Percentiles rank a stretch among this genome's conserved stretches.
Evolutionary conservation across 2,113 vertebrate species (phyloP).

Genomic region (Zootoca vivipara): DNA sequence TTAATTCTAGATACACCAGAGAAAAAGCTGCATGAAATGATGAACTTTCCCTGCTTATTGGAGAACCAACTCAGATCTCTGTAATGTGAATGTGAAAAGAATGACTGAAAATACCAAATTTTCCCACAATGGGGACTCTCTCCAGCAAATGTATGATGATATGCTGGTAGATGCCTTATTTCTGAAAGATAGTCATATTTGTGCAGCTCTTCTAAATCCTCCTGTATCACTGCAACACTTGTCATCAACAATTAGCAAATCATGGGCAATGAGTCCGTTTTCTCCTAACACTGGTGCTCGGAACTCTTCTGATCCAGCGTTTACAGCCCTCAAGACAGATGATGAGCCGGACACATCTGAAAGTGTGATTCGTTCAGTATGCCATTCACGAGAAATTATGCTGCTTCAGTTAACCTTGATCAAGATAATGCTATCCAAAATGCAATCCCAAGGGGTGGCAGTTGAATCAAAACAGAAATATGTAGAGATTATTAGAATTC

Average conservation of each 20-base stretch:
- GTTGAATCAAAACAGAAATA: conserved; percentile 57
- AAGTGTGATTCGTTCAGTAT: conserved; percentile 5
- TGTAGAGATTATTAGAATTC: conserved; percentile 60
- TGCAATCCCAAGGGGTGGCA: conserved; percentile 49
- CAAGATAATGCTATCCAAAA: conserved; percentile 67
- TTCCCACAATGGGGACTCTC: conserved; percentile 60
- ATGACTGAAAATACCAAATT: background rate
- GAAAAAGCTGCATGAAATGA: background rate
- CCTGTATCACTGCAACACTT: conserved; percentile 13
- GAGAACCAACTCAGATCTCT: background rate
- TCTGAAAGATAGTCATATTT: conserved; percentile 52
- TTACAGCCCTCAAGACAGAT: background rate
- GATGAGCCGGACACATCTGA: conserved; percentile 24
- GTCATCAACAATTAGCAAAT: background rate
- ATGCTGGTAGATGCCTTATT: conserved; percentile 68
- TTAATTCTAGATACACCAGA: conserved; percentile 28
- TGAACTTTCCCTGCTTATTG: background rate
- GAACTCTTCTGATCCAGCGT: background rate
- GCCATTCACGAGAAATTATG: conserved; percentile 59
- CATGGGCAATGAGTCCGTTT: background rate
- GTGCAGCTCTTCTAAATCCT: conserved; percentile 64
- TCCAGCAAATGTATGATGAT: conserved; percentile 74
- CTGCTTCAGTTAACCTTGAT: conserved; percentile 82
- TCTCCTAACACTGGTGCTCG: rapidly evolving
- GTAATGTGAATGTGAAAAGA: conserved; percentile 2